Evolutionary conservation across 2,888 invertebrate genomes (phyloP).

Genomic region (Holacanthella duospinosa): DNA sequence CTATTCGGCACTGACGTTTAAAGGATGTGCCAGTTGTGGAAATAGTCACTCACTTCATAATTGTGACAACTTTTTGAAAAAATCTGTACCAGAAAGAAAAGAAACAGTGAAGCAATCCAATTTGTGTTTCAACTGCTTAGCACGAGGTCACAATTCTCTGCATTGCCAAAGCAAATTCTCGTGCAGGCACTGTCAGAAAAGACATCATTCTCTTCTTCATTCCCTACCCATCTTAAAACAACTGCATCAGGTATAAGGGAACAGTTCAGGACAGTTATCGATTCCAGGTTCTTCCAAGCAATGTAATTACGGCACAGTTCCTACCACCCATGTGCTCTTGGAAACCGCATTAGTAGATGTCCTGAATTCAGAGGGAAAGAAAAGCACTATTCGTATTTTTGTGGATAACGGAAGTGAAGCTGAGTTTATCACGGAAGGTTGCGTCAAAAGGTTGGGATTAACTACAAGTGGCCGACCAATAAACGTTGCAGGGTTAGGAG

Average conservation of each 20-base stretch:
- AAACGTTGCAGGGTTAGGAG: slow-evolving; percentile 9
- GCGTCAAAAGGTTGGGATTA: slow-evolving; percentile 8
- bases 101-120: neutral
- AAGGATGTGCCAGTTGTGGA: neutral
- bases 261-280: neutral
- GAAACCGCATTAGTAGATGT: slow-evolving; percentile 17
- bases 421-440: slow-evolving; percentile 14
- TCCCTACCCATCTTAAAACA: too few relatives aligned
- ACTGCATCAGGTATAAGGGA: neutral
- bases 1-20: neutral
- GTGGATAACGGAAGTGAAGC: too few relatives aligned
- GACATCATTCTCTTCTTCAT: neutral
- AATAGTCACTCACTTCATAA: neutral
- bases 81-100: neutral
- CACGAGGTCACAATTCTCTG: neutral
- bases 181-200: neutral
- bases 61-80: neutral
- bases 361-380: neutral
- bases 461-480: neutral
- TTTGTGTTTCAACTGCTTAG: neutral
- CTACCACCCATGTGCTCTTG: too few relatives aligned
- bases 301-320: too few relatives aligned
- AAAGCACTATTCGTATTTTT: slow-evolving; percentile 8
- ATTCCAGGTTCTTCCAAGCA: neutral
- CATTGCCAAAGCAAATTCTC: too few relatives aligned